phyloP scores from a whole-genome alignment of 1,140 invertebrate species.

The Drosophila simulans region DNA sequence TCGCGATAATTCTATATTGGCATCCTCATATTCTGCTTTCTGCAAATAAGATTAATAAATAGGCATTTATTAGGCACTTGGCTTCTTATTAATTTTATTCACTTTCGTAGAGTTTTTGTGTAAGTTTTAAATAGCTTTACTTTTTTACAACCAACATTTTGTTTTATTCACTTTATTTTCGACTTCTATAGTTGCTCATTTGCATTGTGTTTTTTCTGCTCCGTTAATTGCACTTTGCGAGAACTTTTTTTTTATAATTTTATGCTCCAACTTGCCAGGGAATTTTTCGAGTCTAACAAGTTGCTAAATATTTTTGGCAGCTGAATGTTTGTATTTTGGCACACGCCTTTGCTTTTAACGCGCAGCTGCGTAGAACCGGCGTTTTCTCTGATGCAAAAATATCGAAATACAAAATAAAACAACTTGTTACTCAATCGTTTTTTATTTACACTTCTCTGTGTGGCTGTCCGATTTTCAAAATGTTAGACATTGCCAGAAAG shows the following conservation, averaged over 20 bases:
- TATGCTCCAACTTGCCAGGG: neutral
- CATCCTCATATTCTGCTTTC: neutral
- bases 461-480: conserved; percentile 28
- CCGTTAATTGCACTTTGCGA: conserved; percentile 4
- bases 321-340: conserved; percentile 48
- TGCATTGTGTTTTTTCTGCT: neutral
- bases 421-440: conserved; percentile 22
- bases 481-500: neutral
- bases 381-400: conserved; percentile 38
- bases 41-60: neutral
- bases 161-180: neutral
- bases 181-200: neutral
- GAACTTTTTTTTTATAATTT: neutral
- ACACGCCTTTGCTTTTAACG: conserved; percentile 48
- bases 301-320: conserved; percentile 50
- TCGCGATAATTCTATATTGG: neutral
- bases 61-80: neutral
- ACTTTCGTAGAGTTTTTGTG: neutral
- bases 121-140: neutral
- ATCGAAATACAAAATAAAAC: conserved; percentile 8
- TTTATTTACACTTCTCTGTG: conserved; percentile 50
- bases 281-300: conserved; percentile 40
- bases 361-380: conserved; percentile 34
- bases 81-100: neutral
- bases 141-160: neutral